These are phyloP conservation scores for Folsomia manolachei DNA, from an alignment of 2,888 invertebrate genomes.

Conservation along the genomic window DNA sequence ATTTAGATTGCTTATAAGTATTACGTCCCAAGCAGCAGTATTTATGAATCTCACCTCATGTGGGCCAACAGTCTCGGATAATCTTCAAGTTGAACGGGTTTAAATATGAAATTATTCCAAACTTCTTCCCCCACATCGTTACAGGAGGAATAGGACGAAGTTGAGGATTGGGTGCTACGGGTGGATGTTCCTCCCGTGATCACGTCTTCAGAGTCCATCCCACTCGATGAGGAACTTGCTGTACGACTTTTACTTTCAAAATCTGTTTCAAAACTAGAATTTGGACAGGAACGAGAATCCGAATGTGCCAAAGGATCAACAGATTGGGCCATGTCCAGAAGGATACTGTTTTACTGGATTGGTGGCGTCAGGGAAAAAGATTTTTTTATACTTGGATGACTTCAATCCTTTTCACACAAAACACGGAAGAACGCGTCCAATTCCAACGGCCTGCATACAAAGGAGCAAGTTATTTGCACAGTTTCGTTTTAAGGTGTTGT, in stretches of 20 bases:
- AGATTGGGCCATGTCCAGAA: neutral
- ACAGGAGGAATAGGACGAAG: conserved; percentile 5
- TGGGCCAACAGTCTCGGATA: conserved; percentile 36
- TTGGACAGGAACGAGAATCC: neutral
- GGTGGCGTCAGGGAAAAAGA: neutral
- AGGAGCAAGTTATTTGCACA: neutral
- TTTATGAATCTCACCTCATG: conserved; percentile 37
- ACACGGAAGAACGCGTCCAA: neutral
- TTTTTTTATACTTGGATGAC: neutral
- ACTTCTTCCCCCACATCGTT: conserved; percentile 6
- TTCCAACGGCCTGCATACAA: neutral
- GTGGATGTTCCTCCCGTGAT: neutral
- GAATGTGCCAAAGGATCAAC: neutral
- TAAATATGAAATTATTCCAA: conserved; percentile 25
- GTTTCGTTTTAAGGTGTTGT: neutral
- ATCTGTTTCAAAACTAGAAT: neutral
- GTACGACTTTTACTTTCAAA: neutral
- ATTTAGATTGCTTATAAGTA: neutral
- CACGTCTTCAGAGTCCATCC: neutral
- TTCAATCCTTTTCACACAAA: neutral
- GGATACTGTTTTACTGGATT: neutral
- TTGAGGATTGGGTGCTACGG: neutral
- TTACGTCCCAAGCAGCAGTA: conserved; percentile 22
- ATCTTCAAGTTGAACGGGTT: conserved; percentile 37
- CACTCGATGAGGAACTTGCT: neutral